Conservation (phyloP, 2,888 invertebrate genomes). For the Microchrysa polita region DNA sequence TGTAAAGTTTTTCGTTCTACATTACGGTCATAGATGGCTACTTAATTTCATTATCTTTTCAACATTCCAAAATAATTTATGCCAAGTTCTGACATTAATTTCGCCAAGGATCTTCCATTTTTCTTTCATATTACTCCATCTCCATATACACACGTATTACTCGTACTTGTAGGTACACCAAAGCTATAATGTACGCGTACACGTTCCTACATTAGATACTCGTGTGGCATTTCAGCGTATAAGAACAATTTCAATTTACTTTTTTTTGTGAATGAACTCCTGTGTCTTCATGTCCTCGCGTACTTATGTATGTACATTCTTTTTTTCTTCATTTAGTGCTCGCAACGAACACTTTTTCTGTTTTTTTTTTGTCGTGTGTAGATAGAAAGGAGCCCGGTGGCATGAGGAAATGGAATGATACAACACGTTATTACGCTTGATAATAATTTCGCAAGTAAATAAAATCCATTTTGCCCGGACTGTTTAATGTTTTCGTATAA, state of each 20-base stretch:
- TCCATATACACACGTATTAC: no score
- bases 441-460: slow-evolving; percentile 2
- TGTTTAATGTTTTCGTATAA: slow-evolving; percentile 10
- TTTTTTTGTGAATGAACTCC: no score
- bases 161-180: neutral
- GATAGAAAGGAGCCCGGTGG: neutral
- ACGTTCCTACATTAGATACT: no score
- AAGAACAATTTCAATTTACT: slow-evolving; percentile 38
- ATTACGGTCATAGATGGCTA: slow-evolving; percentile 32
- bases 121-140: slow-evolving; percentile 10
- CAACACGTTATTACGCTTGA: neutral
- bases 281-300: neutral
- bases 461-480: neutral
- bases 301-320: no score
- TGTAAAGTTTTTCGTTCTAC: neutral
- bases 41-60: slow-evolving; percentile 45
- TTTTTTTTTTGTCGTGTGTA: slow-evolving; percentile 3
- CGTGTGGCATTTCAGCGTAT: neutral
- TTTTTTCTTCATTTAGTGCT: neutral
- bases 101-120: slow-evolving; percentile 10
- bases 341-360: neutral
- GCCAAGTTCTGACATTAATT: slow-evolving; percentile 37
- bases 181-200: neutral
- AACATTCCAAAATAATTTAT: slow-evolving; percentile 42
- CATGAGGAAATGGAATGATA: neutral